Base-by-base conservation (phyloP, 2,888 invertebrate genomes). In the Periphyllus acericola region DNA sequence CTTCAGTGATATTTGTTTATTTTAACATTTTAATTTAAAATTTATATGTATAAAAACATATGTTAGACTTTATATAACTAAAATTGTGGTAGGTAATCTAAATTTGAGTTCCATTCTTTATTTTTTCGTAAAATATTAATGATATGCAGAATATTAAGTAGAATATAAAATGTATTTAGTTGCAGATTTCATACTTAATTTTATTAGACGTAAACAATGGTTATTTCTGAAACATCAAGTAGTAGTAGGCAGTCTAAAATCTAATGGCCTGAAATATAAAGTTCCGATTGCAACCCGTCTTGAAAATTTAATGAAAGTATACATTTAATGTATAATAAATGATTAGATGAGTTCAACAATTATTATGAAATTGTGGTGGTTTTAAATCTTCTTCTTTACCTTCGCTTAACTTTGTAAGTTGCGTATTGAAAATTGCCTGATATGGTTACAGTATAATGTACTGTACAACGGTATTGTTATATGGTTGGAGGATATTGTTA, bases 401-500 rank as follows among this genome's bases (percentile, higher is more conserved):
- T 46, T 46, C 14, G 46, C 46, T 14, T 14, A 46, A 46, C 46
- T 46, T 3, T 46, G 14, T 46, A 11, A 14, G 46, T 46, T 14
- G 52, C 72, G 21, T 32, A 36, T 86, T 72, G 55, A 14, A 86
- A 55, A 55, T 72, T 60, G 40, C 55, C 29, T 29, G 32, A 72
- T 36, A 86, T 71, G 9, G 60, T 36, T 55, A 80, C 29, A 55
- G 36, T 34, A 46, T 5, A n/a, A 84, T n/a, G n/a, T n/a, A n/a
- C n/a, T n/a, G n/a, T n/a, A n/a, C n/a, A n/a, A n/a, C n/a, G n/a
- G n/a, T n/a, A n/a, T n/a, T n/a, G 84, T 40, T 76, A 40, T 75
- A 83, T 75, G 74, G 36, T 60, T 83, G n/a, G 36, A 21, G n/a
- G 0, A 32, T n/a, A 84, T 68, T 78, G 78, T 25, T 60, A 78